Evolutionary conservation across 2,113 vertebrate genomes (phyloP), one percentile per base, ranked within the genome.

Genomic region (Patagioenas fasciata): DNA sequence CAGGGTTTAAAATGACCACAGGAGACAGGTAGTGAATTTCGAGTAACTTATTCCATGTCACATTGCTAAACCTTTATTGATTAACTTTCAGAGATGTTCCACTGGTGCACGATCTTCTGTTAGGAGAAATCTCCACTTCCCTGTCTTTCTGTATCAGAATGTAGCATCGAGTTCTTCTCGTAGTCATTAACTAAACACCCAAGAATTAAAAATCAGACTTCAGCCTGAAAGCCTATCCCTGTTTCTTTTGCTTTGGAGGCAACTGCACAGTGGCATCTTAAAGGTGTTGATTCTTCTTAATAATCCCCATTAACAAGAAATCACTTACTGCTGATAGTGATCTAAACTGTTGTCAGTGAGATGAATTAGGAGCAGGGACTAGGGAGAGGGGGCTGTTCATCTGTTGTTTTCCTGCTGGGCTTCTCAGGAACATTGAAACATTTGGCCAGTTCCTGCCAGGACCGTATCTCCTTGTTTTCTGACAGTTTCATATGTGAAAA

Each of bases 261-360:
- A 42, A 47, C 1, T 47, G 1, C 50, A 70, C 44, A 95, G 54
- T 15, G 78, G 40, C 77, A 2, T 92, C 93, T 86, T 93, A 70
- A 85, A 95, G 93, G 83, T 96, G 91, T 93, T 93, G 93, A 91
- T 93, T 94, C 85, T 96, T 86, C 92, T 84, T 96, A 92, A 94
- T 94, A 96, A 96, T 92, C 80, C 77, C 93, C 73, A 65, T 92
- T 97, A 93, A 90, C 32, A 47, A 87, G 92, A 74, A 95, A 64
- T 91, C 85, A 38, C 90, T 94, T 92, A 93, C 28, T 67, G 61
- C 64, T 86, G 95, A 96, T 97, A 95, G 1, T 1, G 95, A 95
- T 97, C 95, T 97, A 47, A 92, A 62, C 62, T 62, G 85, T 70
- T 91, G 95, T 95, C 93, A 96, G 66, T 13, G 94, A 89, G 93